Percentiles rank a stretch among this genome's conserved stretches.
phyloP scores from a whole-genome alignment of 2,797 vertebrate genomes.

The Anisognathus igniventris region DNA sequence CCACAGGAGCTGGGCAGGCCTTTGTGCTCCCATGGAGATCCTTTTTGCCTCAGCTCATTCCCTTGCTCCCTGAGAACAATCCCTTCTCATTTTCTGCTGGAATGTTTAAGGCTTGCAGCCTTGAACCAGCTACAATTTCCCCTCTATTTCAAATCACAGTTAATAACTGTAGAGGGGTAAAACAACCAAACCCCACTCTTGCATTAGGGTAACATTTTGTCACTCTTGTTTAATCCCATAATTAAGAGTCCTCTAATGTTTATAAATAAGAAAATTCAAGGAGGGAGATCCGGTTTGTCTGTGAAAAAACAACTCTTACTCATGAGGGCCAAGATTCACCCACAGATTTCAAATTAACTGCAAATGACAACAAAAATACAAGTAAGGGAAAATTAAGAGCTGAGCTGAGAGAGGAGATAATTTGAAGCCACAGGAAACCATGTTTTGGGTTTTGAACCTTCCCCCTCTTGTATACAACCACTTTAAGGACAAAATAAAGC shows the following conservation, averaged over 20 bases:
- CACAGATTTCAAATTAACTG: neutral
- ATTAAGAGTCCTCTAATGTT: fast-evolving
- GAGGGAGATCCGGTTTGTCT: neutral
- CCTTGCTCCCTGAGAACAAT: neutral
- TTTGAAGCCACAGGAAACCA: neutral
- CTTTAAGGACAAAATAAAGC: neutral
- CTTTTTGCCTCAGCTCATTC: neutral
- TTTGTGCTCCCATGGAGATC: neutral
- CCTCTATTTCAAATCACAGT: neutral
- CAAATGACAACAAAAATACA: neutral
- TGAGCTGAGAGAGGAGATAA: neutral
- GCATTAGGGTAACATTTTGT: neutral
- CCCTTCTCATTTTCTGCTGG: neutral
- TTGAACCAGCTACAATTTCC: neutral
- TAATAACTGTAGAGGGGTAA: neutral
- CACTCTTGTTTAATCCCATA: neutral
- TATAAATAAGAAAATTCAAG: neutral
- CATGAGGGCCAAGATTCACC: neutral
- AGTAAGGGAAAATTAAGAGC: neutral
- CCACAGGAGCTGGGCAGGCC: neutral
- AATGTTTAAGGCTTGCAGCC: neutral
- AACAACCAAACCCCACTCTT: neutral
- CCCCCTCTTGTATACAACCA: neutral
- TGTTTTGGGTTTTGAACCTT: neutral
- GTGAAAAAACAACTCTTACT: neutral